Percentiles rank a stretch among this genome's conserved stretches.
Conservation (phyloP, 1,140 invertebrate species). For the Solen grandis region DNA sequence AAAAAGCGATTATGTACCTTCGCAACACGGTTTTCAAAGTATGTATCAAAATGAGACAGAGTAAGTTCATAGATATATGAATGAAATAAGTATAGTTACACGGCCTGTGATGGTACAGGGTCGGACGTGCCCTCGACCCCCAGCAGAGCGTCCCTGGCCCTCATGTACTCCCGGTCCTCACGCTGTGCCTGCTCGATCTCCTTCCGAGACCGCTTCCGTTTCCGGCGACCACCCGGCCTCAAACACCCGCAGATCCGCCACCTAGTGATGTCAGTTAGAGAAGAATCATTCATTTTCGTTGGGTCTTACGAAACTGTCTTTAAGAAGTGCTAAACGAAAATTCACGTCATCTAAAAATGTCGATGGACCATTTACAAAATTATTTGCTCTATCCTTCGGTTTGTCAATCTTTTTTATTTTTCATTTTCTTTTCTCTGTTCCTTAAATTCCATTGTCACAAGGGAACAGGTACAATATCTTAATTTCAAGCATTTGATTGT, state of each 20-base stretch:
- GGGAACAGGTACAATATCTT: no score
- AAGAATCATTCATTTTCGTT: no score
- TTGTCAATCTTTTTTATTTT: no score
- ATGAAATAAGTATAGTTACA: background rate
- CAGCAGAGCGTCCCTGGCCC: slow-evolving; percentile 22
- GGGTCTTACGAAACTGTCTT: no score
- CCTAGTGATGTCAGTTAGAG: background rate
- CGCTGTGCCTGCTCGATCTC: background rate
- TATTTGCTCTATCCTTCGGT: no score
- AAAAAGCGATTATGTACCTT: background rate
- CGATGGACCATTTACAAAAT: no score
- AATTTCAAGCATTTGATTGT: no score
- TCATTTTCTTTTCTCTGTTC: no score
- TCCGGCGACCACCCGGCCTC: background rate
- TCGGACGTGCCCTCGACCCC: background rate
- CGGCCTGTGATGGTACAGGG: background rate
- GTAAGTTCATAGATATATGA: background rate
- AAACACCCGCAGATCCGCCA: slow-evolving; percentile 46
- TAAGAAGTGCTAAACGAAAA: no score
- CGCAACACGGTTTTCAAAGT: background rate
- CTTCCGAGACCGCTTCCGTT: background rate
- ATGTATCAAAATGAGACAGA: background rate
- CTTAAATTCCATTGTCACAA: no score
- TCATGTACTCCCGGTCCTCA: slow-evolving; percentile 30
- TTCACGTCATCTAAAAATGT: no score